These are phyloP conservation scores for Scortum barcoo DNA, from an alignment of 2,113 vertebrate species.

Conservation along the genomic window DNA sequence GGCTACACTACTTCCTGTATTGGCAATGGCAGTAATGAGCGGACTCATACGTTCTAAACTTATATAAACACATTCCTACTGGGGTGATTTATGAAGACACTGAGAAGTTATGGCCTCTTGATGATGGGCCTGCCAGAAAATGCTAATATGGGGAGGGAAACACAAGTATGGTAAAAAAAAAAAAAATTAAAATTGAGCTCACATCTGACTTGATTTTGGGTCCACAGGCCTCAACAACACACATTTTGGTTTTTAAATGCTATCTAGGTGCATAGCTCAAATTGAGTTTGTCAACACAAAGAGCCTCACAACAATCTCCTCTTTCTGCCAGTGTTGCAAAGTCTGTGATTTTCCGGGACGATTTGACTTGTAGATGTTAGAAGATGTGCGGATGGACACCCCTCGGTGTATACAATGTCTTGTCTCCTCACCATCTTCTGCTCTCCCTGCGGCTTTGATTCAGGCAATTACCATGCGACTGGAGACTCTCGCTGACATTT, in stretches of 20 bases:
- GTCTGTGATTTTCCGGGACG: slow-evolving; percentile 38
- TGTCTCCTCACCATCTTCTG: slow-evolving; percentile 40
- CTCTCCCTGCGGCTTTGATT: slow-evolving; percentile 73
- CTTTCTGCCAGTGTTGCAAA: not conserved
- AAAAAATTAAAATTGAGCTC: too few species aligned
- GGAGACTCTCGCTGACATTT: slow-evolving; percentile 84
- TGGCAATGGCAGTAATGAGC: too few species aligned
- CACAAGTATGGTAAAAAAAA: too few species aligned
- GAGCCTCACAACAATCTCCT: not conserved
- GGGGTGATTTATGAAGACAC: too few species aligned
- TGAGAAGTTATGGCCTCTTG: too few species aligned
- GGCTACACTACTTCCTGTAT: too few species aligned
- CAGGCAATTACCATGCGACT: slow-evolving; percentile 80
- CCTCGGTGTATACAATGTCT: slow-evolving; percentile 29
- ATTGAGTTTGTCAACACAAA: not conserved
- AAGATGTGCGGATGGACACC: slow-evolving; percentile 17
- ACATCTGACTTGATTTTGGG: not conserved
- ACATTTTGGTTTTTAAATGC: not conserved
- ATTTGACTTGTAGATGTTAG: slow-evolving; percentile 69
- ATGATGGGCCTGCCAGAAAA: too few species aligned
- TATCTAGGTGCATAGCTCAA: not conserved
- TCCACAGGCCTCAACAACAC: not conserved
- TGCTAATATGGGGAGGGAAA: too few species aligned
- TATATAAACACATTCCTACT: too few species aligned
- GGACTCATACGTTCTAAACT: too few species aligned